Evolutionary conservation across 2,888 invertebrate species (phyloP).

Genomic region (Reticulitermes lucifugus): DNA sequence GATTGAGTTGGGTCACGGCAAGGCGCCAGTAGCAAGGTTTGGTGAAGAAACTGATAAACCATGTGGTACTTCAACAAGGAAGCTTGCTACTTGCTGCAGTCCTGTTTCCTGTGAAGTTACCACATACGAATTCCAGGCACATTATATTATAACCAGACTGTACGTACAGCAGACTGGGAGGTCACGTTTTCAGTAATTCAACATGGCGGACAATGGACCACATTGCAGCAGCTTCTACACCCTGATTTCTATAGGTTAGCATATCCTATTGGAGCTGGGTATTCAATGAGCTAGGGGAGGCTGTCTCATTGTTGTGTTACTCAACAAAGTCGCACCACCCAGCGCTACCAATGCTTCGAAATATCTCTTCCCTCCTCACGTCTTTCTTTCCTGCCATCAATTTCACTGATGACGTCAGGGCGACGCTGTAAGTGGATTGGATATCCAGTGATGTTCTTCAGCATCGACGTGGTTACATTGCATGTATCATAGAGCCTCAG

Average conservation of each 20-base stretch:
- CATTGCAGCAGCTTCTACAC: conserved; percentile 14
- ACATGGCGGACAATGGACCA: conserved; percentile 36
- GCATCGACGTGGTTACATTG: not conserved
- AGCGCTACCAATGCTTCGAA: not conserved
- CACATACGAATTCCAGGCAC: too few species aligned
- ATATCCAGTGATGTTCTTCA: not conserved
- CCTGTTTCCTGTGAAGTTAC: not conserved
- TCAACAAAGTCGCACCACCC: not conserved
- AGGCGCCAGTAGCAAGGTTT: too few species aligned
- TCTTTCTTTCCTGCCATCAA: not conserved
- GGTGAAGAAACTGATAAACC: too few species aligned
- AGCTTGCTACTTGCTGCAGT: too few species aligned
- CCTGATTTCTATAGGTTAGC: conserved; percentile 12
- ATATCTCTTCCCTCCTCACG: not conserved
- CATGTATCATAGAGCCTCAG: not conserved
- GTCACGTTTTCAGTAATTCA: conserved; percentile 16
- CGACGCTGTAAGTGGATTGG: conserved; percentile 37
- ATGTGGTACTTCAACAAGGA: too few species aligned
- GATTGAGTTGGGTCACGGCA: too few species aligned
- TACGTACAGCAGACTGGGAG: not conserved
- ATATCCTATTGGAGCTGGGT: conserved; percentile 28
- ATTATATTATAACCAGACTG: not conserved
- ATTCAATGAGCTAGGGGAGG: not conserved
- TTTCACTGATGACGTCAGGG: conserved; percentile 37
- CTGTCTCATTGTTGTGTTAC: conserved; percentile 29